Percentiles rank a stretch among this genome's conserved stretches.
Evolutionary conservation across 2,797 vertebrate genomes (phyloP).

Genomic region (Eulemur albifrons): DNA sequence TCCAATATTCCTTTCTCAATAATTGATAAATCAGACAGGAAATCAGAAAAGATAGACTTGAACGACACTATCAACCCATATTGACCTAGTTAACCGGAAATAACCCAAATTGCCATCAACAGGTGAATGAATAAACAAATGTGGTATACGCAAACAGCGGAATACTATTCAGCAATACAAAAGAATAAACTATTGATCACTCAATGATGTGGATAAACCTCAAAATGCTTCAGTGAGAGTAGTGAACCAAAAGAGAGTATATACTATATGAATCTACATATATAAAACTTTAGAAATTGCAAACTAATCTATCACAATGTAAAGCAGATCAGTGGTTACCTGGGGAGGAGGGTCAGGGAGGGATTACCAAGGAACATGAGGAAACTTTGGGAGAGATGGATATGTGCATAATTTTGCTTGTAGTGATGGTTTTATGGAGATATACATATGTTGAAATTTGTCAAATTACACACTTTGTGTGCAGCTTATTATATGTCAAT

Average conservation of each 20-base stretch:
- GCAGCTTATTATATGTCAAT: not conserved
- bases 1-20: not conserved
- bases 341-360: not conserved
- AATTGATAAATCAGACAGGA: not conserved
- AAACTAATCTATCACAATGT: not conserved
- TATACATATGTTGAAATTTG: not conserved
- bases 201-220: not conserved
- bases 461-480: not conserved
- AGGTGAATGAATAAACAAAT: not conserved
- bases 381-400: not conserved
- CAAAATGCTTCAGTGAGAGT: not conserved
- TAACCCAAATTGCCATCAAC: not conserved
- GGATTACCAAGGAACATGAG: not conserved
- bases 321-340: not conserved
- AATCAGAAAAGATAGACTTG: not conserved
- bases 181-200: not conserved
- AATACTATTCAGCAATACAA: not conserved
- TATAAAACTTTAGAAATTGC: constrained; percentile 4
- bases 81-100: not conserved
- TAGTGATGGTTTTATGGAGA: not conserved
- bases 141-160: not conserved
- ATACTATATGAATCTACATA: not conserved
- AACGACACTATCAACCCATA: not conserved
- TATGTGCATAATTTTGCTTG: not conserved
- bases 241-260: not conserved